Percentiles rank a stretch among this genome's conserved stretches.
These are phyloP conservation scores for Ptilorrhoa leucosticta DNA, from an alignment of 2,113 vertebrate genomes.

Conservation along the genomic window DNA sequence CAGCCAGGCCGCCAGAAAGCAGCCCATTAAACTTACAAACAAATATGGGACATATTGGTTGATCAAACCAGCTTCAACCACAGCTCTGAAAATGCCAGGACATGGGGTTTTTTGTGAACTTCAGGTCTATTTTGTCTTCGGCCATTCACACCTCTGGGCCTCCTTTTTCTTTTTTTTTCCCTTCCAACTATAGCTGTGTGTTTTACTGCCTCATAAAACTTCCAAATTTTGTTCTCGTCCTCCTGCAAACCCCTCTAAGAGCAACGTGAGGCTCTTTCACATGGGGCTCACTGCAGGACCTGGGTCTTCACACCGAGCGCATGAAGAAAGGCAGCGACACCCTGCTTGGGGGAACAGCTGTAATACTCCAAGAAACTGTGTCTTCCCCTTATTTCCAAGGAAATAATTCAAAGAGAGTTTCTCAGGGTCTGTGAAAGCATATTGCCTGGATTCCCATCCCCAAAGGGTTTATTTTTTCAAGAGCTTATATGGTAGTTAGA, in stretches of 20 bases:
- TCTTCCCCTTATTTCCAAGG: conserved; percentile 21
- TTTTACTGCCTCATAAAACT: neutral
- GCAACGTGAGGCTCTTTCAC: neutral
- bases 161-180: neutral
- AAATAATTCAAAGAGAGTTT: conserved; percentile 59
- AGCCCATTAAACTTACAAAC: conserved; percentile 53
- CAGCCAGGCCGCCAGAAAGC: conserved; percentile 16
- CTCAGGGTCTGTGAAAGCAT: conserved; percentile 52
- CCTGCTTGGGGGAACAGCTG: conserved; percentile 10
- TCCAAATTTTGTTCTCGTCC: conserved; percentile 10
- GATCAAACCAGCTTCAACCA: conserved; percentile 30
- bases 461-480: conserved; percentile 18
- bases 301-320: accelerated
- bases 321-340: neutral
- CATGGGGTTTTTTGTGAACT: neutral
- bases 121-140: neutral
- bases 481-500: conserved; percentile 42
- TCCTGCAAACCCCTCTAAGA: neutral
- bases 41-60: conserved; percentile 20
- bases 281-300: neutral
- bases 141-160: neutral
- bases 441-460: conserved; percentile 28
- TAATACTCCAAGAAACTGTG: neutral
- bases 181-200: neutral
- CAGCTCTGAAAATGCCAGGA: neutral